Evolutionary conservation across 2,113 vertebrate genomes (phyloP).

Genomic region (Phainopepla nitens): DNA sequence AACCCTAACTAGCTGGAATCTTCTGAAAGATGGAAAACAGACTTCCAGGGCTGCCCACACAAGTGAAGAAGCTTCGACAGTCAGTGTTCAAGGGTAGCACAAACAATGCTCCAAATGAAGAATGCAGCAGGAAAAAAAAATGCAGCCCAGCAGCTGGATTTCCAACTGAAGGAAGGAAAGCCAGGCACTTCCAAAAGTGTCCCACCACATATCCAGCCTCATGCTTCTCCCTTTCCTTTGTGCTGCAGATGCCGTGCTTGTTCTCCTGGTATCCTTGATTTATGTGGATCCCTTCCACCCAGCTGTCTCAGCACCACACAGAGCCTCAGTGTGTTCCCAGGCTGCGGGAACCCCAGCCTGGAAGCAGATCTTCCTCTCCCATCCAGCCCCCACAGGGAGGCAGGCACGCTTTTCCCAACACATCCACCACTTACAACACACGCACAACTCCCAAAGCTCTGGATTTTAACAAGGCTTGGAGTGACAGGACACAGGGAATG

Average conservation of each 20-base stretch:
- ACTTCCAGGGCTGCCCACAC: background rate
- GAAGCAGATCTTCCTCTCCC: background rate
- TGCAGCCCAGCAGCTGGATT: background rate
- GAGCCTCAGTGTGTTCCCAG: background rate
- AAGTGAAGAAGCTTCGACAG: background rate
- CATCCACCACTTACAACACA: background rate
- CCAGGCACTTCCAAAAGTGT: background rate
- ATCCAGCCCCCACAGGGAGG: background rate
- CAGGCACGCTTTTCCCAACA: rapidly evolving
- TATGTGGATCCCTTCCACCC: background rate
- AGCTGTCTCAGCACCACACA: background rate
- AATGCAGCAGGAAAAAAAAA: background rate
- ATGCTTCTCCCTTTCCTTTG: background rate
- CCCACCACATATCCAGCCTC: background rate
- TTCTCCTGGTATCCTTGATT: background rate
- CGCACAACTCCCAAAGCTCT: rapidly evolving
- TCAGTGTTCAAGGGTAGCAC: background rate
- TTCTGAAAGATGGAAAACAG: background rate
- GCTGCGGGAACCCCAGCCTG: background rate
- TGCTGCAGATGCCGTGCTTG: background rate
- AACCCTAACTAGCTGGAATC: constrained; percentile 8
- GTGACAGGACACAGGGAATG: background rate
- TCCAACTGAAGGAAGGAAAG: background rate
- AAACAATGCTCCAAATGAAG: background rate
- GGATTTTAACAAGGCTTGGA: background rate